Evolutionary conservation across 2,113 vertebrate species (phyloP).

Genomic region (Ochotona princeps): DNA sequence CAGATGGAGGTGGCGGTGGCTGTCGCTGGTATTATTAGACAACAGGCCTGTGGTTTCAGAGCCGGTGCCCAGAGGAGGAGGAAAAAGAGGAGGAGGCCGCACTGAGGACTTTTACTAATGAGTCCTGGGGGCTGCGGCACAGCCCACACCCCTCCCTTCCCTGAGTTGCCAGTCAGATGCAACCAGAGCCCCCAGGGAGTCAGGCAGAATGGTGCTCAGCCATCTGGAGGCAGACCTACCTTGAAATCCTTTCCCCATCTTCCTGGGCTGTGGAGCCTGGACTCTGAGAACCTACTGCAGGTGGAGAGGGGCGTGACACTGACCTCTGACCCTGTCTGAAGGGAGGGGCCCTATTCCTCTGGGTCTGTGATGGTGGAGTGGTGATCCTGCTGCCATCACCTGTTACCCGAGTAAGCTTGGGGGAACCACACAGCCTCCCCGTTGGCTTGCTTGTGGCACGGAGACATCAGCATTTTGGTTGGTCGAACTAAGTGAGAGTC

Average conservation of each 20-base stretch:
- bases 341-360: not conserved
- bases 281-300: not conserved
- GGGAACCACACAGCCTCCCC: not conserved
- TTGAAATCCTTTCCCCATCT: not conserved
- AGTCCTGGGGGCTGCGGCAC: not conserved
- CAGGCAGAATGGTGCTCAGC: not conserved
- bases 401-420: not conserved
- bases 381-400: not conserved
- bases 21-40: slow-evolving; percentile 81
- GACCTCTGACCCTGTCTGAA: no score
- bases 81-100: not conserved
- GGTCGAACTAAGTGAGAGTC: not conserved
- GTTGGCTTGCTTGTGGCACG: not conserved
- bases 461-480: not conserved
- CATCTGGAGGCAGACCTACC: not conserved
- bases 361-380: not conserved
- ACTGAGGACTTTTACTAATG: not conserved
- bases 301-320: not conserved
- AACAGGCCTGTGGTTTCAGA: slow-evolving; percentile 76
- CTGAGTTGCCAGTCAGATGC: not conserved
- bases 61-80: slow-evolving; percentile 68
- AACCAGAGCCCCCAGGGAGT: not conserved
- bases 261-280: not conserved
- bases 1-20: slow-evolving; percentile 80
- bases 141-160: not conserved